phyloP scores from a whole-genome alignment of 2,797 vertebrate species.

The Harpagifer antarcticus region DNA sequence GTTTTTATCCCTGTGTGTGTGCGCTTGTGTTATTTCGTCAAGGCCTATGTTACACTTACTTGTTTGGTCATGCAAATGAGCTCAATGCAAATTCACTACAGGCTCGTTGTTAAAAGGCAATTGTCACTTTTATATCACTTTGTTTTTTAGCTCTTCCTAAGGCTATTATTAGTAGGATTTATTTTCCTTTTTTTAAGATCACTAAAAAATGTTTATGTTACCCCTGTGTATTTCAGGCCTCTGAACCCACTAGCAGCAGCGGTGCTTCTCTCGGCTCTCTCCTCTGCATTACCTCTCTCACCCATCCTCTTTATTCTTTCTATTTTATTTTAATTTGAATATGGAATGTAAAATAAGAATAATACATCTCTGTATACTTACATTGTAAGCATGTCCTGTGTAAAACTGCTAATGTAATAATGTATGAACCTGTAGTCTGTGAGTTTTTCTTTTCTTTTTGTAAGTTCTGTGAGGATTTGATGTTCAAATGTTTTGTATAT shows the following conservation, averaged over 20 bases:
- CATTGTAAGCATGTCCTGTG: slow-evolving; percentile 98
- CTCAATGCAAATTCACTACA: slow-evolving; percentile 73
- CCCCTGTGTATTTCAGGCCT: slow-evolving; percentile 88
- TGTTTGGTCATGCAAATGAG: slow-evolving; percentile 79
- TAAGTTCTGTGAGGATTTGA: slow-evolving; percentile 92
- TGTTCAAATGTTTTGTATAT: slow-evolving; percentile 95
- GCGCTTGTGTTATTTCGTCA: slow-evolving; percentile 61
- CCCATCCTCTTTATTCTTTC: slow-evolving; percentile 56
- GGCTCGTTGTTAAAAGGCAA: slow-evolving; percentile 71
- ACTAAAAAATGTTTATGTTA: slow-evolving; percentile 36
- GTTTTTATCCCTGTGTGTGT: slow-evolving; percentile 38
- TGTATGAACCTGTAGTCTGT: slow-evolving; percentile 92
- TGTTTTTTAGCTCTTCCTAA: slow-evolving; percentile 67
- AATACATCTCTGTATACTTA: slow-evolving; percentile 93
- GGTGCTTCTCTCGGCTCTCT: slow-evolving; percentile 87
- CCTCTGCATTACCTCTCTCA: slow-evolving; percentile 80
- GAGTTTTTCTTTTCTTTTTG: slow-evolving; percentile 84
- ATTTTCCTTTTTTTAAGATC: slow-evolving; percentile 30
- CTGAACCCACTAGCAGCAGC: slow-evolving; percentile 91
- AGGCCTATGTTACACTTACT: slow-evolving; percentile 74
- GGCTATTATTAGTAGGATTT: slow-evolving; percentile 61
- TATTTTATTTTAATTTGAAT: slow-evolving; percentile 82
- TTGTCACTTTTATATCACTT: slow-evolving; percentile 78
- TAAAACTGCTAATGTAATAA: slow-evolving; percentile 94
- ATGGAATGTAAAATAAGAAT: slow-evolving; percentile 94